Percentiles rank a stretch among this genome's conserved stretches.
Evolutionary conservation across 2,888 invertebrate species (phyloP).

Genomic region (Sinotaia quadrata): DNA sequence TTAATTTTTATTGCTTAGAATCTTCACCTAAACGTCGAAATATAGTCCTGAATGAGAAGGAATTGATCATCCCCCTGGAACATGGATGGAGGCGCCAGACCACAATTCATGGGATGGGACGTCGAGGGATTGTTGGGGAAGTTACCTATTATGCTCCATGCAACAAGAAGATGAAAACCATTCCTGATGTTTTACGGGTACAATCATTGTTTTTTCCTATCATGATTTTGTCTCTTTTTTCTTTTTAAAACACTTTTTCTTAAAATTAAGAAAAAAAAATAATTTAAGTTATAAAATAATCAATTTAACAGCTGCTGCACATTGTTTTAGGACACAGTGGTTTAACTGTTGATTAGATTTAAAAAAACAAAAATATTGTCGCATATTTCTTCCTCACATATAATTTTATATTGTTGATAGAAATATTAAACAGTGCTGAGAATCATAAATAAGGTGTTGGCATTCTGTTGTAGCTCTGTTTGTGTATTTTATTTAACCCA

Average conservation of each 20-base stretch:
- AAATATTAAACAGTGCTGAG: too few species aligned
- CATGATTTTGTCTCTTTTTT: not conserved
- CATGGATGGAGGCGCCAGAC: constrained; percentile 93
- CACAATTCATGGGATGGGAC: constrained; percentile 87
- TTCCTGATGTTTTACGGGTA: constrained; percentile 76
- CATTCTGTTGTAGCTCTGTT: too few species aligned
- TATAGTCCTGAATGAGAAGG: constrained; percentile 76
- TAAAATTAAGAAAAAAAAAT: too few species aligned
- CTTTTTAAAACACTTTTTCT: too few species aligned
- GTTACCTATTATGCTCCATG: constrained; percentile 87
- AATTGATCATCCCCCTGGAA: constrained; percentile 79
- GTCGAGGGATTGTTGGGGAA: constrained; percentile 79
- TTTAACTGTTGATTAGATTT: too few species aligned
- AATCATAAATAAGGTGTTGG: too few species aligned
- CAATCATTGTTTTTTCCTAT: constrained; percentile 14
- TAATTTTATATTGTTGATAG: too few species aligned
- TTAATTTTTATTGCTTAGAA: not conserved
- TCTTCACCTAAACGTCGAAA: constrained; percentile 45
- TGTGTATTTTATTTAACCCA: too few species aligned
- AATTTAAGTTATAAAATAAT: not conserved
- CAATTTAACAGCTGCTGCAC: not conserved
- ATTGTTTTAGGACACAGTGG: not conserved
- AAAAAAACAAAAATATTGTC: too few species aligned
- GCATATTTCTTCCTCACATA: too few species aligned
- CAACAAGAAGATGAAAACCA: constrained; percentile 78